phyloP scores from a whole-genome alignment of 1,140 invertebrate genomes.

The Drosophila yakuba region DNA sequence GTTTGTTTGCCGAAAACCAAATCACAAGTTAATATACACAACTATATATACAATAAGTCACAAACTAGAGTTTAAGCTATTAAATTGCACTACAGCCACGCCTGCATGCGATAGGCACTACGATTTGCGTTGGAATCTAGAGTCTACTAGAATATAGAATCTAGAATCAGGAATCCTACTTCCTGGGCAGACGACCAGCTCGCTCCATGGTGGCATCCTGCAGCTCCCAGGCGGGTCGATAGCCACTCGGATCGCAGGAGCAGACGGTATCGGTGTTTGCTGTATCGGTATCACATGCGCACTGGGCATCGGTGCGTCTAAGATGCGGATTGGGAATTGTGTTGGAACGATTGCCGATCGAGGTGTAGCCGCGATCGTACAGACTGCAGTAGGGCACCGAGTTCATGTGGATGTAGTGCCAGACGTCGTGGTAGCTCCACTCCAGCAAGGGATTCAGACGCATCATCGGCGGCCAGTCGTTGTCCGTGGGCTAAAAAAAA shows the following conservation, averaged over 20 bases:
- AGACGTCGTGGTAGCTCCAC: slow-evolving; percentile 95
- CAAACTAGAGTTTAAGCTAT: slow-evolving; percentile 27
- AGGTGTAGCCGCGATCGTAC: slow-evolving; percentile 96
- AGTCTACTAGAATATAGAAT: too few relatives aligned
- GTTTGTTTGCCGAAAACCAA: slow-evolving; percentile 4
- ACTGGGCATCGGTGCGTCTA: slow-evolving; percentile 84
- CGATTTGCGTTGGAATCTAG: background rate
- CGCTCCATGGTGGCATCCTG: slow-evolving; percentile 89
- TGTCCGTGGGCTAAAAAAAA: slow-evolving; percentile 90
- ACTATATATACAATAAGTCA: slow-evolving; percentile 23
- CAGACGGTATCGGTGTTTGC: slow-evolving; percentile 56
- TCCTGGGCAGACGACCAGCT: slow-evolving; percentile 86
- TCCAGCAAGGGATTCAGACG: slow-evolving; percentile 94
- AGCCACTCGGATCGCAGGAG: slow-evolving; percentile 71
- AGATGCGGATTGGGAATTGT: slow-evolving; percentile 93
- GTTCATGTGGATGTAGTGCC: slow-evolving; percentile 92
- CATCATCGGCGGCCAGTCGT: slow-evolving; percentile 94
- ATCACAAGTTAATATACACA: slow-evolving; percentile 6
- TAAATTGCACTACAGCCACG: slow-evolving; percentile 18
- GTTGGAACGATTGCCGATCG: slow-evolving; percentile 91
- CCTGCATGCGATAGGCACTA: slow-evolving; percentile 7
- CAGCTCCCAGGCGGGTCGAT: slow-evolving; percentile 93
- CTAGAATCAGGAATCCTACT: slow-evolving; percentile 16
- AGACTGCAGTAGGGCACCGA: slow-evolving; percentile 94
- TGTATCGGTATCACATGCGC: slow-evolving; percentile 64